Percentiles rank a stretch among this genome's conserved stretches.
phyloP scores from a whole-genome alignment of 2,888 invertebrate genomes.

The Drosophila meridionalis region DNA sequence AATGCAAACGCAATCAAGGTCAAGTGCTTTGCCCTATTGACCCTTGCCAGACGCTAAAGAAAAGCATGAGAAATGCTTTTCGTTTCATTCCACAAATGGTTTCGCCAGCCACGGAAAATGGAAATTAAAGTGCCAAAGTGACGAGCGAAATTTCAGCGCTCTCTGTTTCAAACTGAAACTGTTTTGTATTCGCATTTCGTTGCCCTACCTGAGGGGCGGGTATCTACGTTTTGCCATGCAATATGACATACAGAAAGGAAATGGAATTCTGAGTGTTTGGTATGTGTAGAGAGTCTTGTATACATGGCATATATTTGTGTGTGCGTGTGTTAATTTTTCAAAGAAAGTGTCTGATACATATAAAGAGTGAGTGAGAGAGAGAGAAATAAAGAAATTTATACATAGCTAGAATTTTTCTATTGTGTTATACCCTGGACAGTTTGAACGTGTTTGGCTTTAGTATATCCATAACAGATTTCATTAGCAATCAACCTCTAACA shows the following conservation, averaged over 20 bases:
- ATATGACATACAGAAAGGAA: not conserved
- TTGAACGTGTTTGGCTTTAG: not conserved
- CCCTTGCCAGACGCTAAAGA: conserved; percentile 21
- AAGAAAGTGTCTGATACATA: not conserved
- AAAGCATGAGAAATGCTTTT: conserved; percentile 30
- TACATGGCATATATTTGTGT: too few relatives aligned
- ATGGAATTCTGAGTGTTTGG: not conserved
- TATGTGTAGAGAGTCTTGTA: too few relatives aligned
- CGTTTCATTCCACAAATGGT: conserved; percentile 51
- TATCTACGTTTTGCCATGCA: not conserved
- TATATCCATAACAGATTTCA: not conserved
- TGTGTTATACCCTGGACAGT: not conserved
- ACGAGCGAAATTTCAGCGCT: conserved; percentile 52
- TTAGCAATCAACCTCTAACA: not conserved
- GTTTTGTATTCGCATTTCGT: conserved; percentile 41
- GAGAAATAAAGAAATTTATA: not conserved
- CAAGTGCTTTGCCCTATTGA: conserved; percentile 76
- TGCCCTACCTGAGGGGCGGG: conserved; percentile 3
- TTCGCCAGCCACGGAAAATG: conserved; percentile 71
- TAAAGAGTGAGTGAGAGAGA: not conserved
- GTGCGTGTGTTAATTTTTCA: not conserved
- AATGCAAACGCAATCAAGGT: conserved; percentile 78
- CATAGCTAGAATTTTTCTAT: not conserved
- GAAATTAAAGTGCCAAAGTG: conserved; percentile 74
- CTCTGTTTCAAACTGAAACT: conserved; percentile 42